phyloP scores from a whole-genome alignment of 2,888 invertebrate genomes.

The Nebria brevicollis region DNA sequence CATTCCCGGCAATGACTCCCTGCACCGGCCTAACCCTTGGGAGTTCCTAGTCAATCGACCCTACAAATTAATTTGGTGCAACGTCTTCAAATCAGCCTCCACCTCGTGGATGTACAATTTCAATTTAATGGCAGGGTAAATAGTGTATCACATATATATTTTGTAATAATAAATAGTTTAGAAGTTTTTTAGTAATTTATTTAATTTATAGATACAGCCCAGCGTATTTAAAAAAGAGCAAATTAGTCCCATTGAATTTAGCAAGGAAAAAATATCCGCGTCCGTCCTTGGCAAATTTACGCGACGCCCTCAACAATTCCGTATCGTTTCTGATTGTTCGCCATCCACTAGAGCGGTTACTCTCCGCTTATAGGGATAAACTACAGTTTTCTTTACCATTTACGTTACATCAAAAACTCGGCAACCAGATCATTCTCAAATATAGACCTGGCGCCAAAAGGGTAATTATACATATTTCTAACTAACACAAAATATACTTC shows the following conservation, averaged over 20 bases:
- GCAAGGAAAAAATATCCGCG: slow-evolving; percentile 84
- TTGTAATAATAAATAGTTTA: too few species aligned
- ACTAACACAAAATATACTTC: too few species aligned
- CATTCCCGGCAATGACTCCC: slow-evolving; percentile 67
- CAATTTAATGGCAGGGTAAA: slow-evolving; percentile 81
- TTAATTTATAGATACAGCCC: slow-evolving; percentile 70
- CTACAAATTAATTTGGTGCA: slow-evolving; percentile 86
- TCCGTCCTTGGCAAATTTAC: slow-evolving; percentile 76
- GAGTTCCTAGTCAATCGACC: slow-evolving; percentile 84
- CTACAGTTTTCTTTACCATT: slow-evolving; percentile 84
- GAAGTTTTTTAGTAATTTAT: not conserved
- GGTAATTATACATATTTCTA: slow-evolving; percentile 59
- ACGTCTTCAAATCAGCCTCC: slow-evolving; percentile 86
- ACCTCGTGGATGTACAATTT: slow-evolving; percentile 94
- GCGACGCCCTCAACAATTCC: slow-evolving; percentile 78
- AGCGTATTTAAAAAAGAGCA: slow-evolving; percentile 79
- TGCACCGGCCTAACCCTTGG: slow-evolving; percentile 82
- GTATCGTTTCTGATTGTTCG: slow-evolving; percentile 84
- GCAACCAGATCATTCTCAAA: slow-evolving; percentile 78
- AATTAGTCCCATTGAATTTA: slow-evolving; percentile 79
- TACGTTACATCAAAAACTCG: slow-evolving; percentile 83
- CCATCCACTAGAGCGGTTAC: slow-evolving; percentile 82
- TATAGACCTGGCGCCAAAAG: slow-evolving; percentile 69
- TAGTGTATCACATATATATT: too few species aligned
- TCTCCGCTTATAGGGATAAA: slow-evolving; percentile 87